Evolutionary conservation across 2,888 invertebrate species (phyloP).

Genomic region (Cataglyphis rosenhaueri): DNA sequence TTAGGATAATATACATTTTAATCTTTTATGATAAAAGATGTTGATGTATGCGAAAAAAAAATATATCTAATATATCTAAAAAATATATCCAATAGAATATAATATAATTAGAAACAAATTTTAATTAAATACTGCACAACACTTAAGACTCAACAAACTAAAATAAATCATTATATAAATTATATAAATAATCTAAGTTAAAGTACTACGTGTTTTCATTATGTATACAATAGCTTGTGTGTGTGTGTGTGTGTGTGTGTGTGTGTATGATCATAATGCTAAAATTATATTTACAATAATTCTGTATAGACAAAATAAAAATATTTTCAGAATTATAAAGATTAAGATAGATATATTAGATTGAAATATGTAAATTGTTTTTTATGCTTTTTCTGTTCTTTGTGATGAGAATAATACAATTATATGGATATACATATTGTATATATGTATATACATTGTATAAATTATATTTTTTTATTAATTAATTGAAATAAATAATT

Average conservation of each 20-base stretch:
- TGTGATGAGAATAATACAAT: not conserved
- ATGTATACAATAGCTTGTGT: no score
- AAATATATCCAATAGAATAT: not conserved
- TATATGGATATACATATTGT: no score
- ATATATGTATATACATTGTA: not conserved
- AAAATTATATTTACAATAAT: not conserved
- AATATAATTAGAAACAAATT: not conserved
- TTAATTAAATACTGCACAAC: not conserved
- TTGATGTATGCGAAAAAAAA: not conserved
- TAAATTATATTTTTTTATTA: not conserved
- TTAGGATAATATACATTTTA: not conserved
- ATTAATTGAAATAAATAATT: not conserved
- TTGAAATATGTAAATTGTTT: not conserved
- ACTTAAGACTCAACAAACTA: not conserved
- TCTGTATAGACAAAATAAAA: not conserved
- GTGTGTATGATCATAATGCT: not conserved
- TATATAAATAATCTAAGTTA: not conserved
- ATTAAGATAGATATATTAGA: not conserved
- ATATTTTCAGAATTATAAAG: not conserved
- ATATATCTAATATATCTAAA: not conserved
- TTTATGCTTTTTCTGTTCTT: not conserved
- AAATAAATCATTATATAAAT: not conserved
- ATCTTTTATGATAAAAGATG: not conserved
- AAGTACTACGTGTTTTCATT: not conserved
- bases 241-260: no score